These are phyloP conservation scores for Galago senegalensis DNA, from an alignment of 2,797 vertebrate genomes.

Conservation along the genomic window DNA sequence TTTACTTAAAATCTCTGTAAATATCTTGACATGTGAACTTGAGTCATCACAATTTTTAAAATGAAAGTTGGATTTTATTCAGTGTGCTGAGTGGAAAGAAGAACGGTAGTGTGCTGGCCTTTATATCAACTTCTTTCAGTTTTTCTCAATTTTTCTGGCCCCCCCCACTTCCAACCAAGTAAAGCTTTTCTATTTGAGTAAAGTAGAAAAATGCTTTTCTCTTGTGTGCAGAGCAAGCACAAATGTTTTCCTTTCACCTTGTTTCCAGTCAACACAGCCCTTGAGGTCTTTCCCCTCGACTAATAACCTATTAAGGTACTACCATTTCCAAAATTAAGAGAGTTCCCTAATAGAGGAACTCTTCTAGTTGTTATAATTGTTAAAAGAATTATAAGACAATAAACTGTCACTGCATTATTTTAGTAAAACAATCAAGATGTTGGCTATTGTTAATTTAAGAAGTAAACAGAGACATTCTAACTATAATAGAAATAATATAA, in stretches of 20 bases:
- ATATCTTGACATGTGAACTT: background rate
- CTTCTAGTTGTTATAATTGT: conserved; percentile 3
- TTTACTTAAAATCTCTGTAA: background rate
- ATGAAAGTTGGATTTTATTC: background rate
- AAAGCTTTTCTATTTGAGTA: background rate
- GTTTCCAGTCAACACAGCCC: background rate
- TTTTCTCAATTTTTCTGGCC: background rate
- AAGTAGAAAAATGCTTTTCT: background rate
- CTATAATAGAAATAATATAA: background rate
- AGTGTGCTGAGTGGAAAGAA: background rate
- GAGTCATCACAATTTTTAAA: background rate
- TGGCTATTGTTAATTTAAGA: background rate
- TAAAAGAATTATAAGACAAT: conserved; percentile 49
- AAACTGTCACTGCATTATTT: background rate
- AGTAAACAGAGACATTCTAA: background rate
- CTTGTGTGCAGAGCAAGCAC: background rate
- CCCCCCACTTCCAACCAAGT: background rate
- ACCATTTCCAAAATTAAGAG: background rate
- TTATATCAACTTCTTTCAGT: background rate
- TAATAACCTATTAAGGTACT: background rate
- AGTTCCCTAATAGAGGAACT: background rate
- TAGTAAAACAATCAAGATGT: background rate
- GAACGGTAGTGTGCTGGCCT: background rate
- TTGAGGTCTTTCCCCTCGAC: background rate
- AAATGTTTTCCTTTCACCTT: background rate